Conservation (phyloP, 1,140 invertebrate genomes). For the Sinonovacula constricta region DNA sequence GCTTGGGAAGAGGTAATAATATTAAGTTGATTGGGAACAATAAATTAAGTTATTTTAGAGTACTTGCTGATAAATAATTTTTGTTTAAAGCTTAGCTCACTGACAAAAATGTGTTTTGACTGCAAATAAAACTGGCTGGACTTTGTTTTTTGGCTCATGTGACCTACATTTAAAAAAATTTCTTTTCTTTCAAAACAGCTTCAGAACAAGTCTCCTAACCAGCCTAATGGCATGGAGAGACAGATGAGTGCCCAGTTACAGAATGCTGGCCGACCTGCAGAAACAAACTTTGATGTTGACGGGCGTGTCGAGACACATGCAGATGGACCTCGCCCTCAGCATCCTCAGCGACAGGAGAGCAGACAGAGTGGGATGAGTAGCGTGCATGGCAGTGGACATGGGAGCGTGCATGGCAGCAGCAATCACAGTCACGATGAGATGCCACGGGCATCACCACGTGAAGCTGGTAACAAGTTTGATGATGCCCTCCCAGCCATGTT, state of each 20-base stretch:
- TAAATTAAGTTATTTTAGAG: too few relatives aligned
- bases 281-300: slow-evolving; percentile 75
- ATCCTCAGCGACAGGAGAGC: slow-evolving; percentile 16
- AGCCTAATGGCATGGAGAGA: background rate
- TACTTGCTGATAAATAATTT: too few relatives aligned
- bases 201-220: too few relatives aligned
- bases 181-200: too few relatives aligned
- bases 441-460: background rate
- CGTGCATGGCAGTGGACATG: slow-evolving; percentile 7
- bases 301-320: slow-evolving; percentile 70
- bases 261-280: slow-evolving; percentile 62
- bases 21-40: too few relatives aligned
- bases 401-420: too few relatives aligned
- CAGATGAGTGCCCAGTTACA: background rate
- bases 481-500: slow-evolving; percentile 94
- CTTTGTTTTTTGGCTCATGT: too few relatives aligned
- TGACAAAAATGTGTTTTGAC: too few relatives aligned
- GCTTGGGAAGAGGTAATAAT: slow-evolving; percentile 90
- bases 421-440: slow-evolving; percentile 28
- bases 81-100: too few relatives aligned
- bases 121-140: too few relatives aligned
- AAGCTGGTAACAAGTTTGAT: slow-evolving; percentile 42
- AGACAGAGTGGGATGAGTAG: slow-evolving; percentile 39
- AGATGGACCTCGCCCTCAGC: slow-evolving; percentile 31
- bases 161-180: too few relatives aligned